A percentile compares a stretch with the other conserved stretches of the same genome.
Conservation (phyloP, 37 sponge, comb jelly and placozoan genomes). For the Halisarca cf. caerulea region DNA sequence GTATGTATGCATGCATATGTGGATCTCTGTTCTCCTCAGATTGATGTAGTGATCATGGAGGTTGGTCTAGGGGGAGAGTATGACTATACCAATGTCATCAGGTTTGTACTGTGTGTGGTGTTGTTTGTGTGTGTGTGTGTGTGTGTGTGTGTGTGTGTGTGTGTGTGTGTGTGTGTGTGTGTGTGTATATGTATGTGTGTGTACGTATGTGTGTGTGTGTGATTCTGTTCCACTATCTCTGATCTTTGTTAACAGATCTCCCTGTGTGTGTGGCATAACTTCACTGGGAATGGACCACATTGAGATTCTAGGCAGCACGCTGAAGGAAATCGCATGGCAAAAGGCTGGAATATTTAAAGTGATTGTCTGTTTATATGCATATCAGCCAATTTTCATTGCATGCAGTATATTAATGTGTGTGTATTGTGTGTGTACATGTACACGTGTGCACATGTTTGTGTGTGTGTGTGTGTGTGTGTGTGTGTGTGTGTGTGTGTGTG, state of each 20-base stretch:
- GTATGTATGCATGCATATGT: no score
- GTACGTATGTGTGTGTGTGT: not conserved
- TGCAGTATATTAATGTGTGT: not conserved
- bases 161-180: not conserved
- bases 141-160: not conserved
- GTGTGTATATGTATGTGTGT: constrained; percentile 19
- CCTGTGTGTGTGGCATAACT: constrained; percentile 82
- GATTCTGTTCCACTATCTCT: not conserved
- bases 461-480: constrained; percentile 18
- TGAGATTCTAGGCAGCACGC: constrained; percentile 81
- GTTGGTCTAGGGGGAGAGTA: constrained; percentile 95
- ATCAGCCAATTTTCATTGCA: no score
- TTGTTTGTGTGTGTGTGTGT: not conserved
- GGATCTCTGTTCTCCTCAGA: constrained; percentile 20
- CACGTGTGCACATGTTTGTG: not conserved
- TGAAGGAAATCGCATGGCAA: constrained; percentile 91
- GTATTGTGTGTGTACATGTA: constrained; percentile 7
- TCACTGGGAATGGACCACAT: constrained; percentile 90
- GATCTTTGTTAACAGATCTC: constrained; percentile 18
- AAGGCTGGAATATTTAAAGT: constrained; percentile 96
- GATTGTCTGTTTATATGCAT: not conserved
- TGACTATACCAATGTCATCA: constrained; percentile 90
- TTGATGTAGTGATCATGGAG: constrained; percentile 94
- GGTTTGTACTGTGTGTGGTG: constrained; percentile 31
- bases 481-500: constrained; percentile 25